phyloP scores from a whole-genome alignment of 2,888 invertebrate genomes.

The Imbricaverruca yamaguchii region DNA sequence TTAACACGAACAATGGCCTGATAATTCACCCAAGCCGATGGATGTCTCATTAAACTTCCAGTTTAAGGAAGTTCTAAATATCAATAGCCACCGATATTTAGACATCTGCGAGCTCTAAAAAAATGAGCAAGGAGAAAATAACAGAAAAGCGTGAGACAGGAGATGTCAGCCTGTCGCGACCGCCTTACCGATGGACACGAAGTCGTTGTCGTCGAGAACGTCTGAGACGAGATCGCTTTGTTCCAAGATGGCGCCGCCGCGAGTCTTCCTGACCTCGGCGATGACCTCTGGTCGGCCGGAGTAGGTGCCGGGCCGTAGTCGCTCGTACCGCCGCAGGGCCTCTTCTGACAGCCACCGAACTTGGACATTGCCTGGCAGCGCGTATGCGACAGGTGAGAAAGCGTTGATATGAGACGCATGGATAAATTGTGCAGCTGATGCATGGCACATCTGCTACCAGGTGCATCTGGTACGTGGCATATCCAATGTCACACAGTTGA shows the following conservation, averaged over 20 bases:
- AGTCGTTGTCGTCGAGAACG: conserved; percentile 54
- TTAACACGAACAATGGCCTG: too few species aligned
- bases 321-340: conserved; percentile 45
- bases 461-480: too few species aligned
- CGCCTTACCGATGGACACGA: conserved; percentile 51
- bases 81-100: too few species aligned
- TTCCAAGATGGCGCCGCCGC: conserved; percentile 53
- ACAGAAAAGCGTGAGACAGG: not conserved
- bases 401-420: too few species aligned
- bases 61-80: not conserved
- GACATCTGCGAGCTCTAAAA: not conserved
- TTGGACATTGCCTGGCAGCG: conserved; percentile 39
- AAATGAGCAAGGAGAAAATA: not conserved
- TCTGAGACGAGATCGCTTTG: conserved; percentile 49
- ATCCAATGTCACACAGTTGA: too few species aligned
- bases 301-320: conserved; percentile 39
- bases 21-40: too few species aligned
- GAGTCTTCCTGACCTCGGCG: conserved; percentile 50
- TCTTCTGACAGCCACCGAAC: conserved; percentile 51
- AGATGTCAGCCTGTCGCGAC: not conserved
- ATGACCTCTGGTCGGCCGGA: conserved; percentile 36
- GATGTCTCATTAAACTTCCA: not conserved
- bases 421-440: too few species aligned
- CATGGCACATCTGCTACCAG: too few species aligned
- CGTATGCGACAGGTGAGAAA: too few species aligned